These are phyloP conservation scores for Teleogryllus oceanicus DNA, from an alignment of 2,888 invertebrate genomes.

Conservation along the genomic window DNA sequence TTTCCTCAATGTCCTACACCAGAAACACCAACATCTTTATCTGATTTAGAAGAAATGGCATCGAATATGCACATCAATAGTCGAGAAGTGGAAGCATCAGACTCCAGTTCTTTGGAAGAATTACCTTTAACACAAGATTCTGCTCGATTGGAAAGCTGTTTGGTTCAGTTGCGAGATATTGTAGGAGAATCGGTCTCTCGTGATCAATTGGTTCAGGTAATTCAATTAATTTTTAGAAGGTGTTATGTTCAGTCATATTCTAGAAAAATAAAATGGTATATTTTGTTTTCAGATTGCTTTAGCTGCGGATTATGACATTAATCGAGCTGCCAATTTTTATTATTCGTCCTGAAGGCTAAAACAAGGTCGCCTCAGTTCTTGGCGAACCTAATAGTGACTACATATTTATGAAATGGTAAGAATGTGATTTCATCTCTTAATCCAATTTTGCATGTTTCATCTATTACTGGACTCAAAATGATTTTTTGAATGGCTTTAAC, in stretches of 20 bases:
- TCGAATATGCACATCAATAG: conserved; percentile 36
- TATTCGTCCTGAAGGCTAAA: conserved; percentile 45
- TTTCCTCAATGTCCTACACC: conserved; percentile 34
- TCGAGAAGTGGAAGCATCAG: conserved; percentile 40
- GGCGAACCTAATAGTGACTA: conserved; percentile 32
- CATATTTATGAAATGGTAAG: conserved; percentile 25
- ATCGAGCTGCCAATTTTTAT: conserved; percentile 58
- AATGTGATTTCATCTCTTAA: neutral
- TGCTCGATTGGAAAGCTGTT: conserved; percentile 50
- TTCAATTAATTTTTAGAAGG: neutral
- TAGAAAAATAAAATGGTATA: neutral
- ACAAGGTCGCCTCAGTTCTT: conserved; percentile 26
- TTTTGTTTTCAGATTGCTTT: conserved; percentile 46
- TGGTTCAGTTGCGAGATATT: conserved; percentile 53
- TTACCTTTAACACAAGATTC: conserved; percentile 43
- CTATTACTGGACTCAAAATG: neutral
- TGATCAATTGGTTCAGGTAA: conserved; percentile 50
- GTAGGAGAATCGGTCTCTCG: conserved; percentile 53
- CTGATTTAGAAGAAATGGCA: conserved; percentile 39
- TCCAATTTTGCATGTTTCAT: neutral
- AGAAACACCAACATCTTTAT: conserved; percentile 37
- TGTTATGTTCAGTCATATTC: neutral
- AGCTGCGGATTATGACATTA: conserved; percentile 58
- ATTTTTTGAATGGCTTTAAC: too few species aligned
- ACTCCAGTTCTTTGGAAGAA: conserved; percentile 44